Base-by-base conservation (phyloP, 2,797 vertebrate genomes). In the Streptopelia turtur region DNA sequence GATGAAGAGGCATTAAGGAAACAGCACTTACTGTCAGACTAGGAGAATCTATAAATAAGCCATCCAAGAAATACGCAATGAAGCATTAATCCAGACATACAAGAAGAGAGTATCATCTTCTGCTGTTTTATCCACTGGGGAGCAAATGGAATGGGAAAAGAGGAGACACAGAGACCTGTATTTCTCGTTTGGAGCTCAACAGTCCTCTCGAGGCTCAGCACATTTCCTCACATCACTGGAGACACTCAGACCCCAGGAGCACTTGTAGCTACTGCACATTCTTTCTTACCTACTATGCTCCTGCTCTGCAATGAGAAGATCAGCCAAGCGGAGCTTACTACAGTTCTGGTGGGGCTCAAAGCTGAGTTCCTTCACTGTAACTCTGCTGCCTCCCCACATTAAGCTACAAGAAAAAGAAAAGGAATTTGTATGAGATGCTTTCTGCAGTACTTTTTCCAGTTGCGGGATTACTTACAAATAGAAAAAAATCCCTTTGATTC, bases 311-410 rank as follows among this genome's bases (percentile, higher is more conserved):
- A 98, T 94, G 5, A 99, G 95, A 25, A 99, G 97, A 94, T 99
- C 98, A 3, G 96, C 89, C 33, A 98, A 96, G 30, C 88, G 61
- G 23, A 92, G 91, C 13, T 95, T 96, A 79, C 94, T 92, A 53
- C 95, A 90, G 49, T 43, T 95, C 27, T 77, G 91, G 30, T 93
- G 97, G 43, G 95, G 95, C 63, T 94, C 74, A 4, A 92, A 61
- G 52, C 77, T 94, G 83, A 99, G 96, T 52, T 98, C 98, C 94
- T 98, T 99, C 90, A 99, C 98, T 2, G 99, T 98, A 37, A 99
- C 98, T 20, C 98, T 97, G 94, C 97, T 98, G 86, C 98, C 97
- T n/a, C 97, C 98, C 99, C 99, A 99, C 72, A 98, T 82, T 87
- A 97, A 95, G 94, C 98, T 99, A 30, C 31, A 69, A 71, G 43